Percentiles rank a stretch among this genome's conserved stretches.
phyloP scores from a whole-genome alignment of 2,888 invertebrate genomes.

The Acrobasis repandana region DNA sequence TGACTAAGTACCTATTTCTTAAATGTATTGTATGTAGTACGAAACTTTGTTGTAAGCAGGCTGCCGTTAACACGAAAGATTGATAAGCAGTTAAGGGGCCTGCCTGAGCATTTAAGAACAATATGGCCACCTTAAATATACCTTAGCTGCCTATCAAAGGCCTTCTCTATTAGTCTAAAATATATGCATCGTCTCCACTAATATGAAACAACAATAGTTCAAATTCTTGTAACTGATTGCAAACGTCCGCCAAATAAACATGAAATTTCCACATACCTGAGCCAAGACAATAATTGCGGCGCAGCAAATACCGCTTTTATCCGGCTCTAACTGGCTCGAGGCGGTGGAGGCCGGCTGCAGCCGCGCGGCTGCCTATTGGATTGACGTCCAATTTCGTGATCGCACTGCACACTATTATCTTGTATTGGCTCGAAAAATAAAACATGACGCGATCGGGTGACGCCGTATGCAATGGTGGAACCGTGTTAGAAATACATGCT shows the following conservation, averaged over 20 bases:
- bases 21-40: too few relatives aligned
- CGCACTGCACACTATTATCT: slow-evolving; percentile 51
- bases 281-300: slow-evolving; percentile 25
- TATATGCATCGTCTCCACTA: too few relatives aligned
- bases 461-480: background rate
- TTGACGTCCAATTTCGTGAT: slow-evolving; percentile 75
- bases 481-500: background rate
- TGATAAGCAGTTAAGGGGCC: too few relatives aligned
- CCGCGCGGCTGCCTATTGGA: slow-evolving; percentile 64
- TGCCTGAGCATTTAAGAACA: too few relatives aligned
- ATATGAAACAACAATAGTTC: too few relatives aligned
- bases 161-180: too few relatives aligned
- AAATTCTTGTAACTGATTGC: slow-evolving; percentile 12
- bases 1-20: too few relatives aligned
- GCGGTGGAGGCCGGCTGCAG: slow-evolving; percentile 47
- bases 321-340: slow-evolving; percentile 42
- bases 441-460: slow-evolving; percentile 6
- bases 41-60: too few relatives aligned
- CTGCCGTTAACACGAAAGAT: too few relatives aligned
- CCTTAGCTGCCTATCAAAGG: too few relatives aligned
- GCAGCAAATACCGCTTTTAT: slow-evolving; percentile 27
- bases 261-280: slow-evolving; percentile 21
- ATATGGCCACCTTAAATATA: too few relatives aligned
- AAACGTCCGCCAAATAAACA: slow-evolving; percentile 12
- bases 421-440: slow-evolving; percentile 24